A percentile compares a stretch with the other conserved stretches of the same genome.
Evolutionary conservation across 2,888 invertebrate genomes (phyloP).

Genomic region (Papilio demoleus): DNA sequence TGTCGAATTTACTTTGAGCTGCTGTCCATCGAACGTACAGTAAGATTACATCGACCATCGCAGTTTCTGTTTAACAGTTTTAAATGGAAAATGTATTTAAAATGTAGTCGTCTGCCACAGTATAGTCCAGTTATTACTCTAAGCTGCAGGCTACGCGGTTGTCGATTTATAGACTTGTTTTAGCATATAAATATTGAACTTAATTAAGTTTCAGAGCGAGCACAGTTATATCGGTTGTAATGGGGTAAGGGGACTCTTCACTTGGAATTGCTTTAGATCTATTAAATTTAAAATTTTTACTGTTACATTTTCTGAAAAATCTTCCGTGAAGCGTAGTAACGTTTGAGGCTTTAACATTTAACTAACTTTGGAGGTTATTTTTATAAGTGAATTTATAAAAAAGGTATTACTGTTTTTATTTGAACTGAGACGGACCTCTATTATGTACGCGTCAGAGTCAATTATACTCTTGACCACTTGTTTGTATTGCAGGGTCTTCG

Average conservation of each 20-base stretch:
- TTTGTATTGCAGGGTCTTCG: conserved; percentile 38
- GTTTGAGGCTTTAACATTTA: too few relatives aligned
- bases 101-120: background rate
- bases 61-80: background rate
- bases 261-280: background rate
- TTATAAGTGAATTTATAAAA: too few relatives aligned
- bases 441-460: too few relatives aligned
- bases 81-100: background rate
- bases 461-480: background rate
- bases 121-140: background rate
- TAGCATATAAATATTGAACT: conserved; percentile 14
- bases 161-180: conserved; percentile 3
- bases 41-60: background rate
- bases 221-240: conserved; percentile 3
- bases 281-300: background rate
- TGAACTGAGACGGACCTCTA: too few relatives aligned
- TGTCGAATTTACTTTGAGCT: background rate
- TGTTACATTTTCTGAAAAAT: conserved; percentile 5
- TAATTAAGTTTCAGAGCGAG: conserved; percentile 15
- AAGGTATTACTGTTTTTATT: too few relatives aligned
- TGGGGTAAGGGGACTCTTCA: conserved; percentile 4
- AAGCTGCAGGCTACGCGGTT: background rate
- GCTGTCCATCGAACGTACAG: background rate
- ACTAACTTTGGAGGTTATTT: too few relatives aligned
- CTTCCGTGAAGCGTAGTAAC: background rate